phyloP scores from a whole-genome alignment of 2,113 vertebrate genomes.

The Cryptotis parvus region DNA sequence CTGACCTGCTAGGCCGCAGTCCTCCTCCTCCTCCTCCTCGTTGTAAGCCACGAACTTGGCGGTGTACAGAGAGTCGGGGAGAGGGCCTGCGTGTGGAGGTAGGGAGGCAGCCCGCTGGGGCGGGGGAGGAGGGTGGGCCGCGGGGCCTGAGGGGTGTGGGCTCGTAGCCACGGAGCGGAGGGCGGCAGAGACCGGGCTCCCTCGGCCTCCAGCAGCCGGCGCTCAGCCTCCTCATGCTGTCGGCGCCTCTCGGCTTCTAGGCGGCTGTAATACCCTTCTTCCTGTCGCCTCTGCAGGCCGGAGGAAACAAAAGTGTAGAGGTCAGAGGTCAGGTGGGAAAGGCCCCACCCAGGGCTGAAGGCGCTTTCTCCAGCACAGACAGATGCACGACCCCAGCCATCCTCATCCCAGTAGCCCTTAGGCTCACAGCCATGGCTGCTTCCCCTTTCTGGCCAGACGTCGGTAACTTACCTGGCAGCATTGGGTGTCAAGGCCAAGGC shows the following conservation, averaged over 20 bases:
- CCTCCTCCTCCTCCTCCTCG: constrained; percentile 92
- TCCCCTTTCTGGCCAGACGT: not conserved
- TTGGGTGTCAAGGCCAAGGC: no score
- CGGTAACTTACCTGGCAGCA: no score
- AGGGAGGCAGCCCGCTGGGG: constrained; percentile 98
- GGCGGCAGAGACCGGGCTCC: constrained; percentile 98
- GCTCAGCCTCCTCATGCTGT: constrained; percentile 96
- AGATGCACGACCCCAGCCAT: not conserved
- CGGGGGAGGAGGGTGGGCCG: constrained; percentile 94
- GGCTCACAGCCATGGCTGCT: no score
- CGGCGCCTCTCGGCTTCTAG: constrained; percentile 97
- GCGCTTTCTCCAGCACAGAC: not conserved
- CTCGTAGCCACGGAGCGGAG: constrained; percentile 97
- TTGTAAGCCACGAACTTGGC: constrained; percentile 98
- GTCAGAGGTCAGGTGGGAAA: constrained; percentile 65
- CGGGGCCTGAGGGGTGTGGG: constrained; percentile 87
- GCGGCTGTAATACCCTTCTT: constrained; percentile 98
- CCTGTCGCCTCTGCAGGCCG: constrained; percentile 95
- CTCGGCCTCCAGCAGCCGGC: constrained; percentile 95
- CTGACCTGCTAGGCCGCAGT: constrained; percentile 95
- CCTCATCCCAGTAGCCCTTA: not conserved
- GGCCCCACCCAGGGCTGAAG: not conserved
- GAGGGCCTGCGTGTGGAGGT: constrained; percentile 98
- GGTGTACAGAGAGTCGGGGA: constrained; percentile 98
- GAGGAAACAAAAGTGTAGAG: constrained; percentile 75